Conservation (phyloP, 2,888 invertebrate genomes). For the Ellobium chinense region DNA sequence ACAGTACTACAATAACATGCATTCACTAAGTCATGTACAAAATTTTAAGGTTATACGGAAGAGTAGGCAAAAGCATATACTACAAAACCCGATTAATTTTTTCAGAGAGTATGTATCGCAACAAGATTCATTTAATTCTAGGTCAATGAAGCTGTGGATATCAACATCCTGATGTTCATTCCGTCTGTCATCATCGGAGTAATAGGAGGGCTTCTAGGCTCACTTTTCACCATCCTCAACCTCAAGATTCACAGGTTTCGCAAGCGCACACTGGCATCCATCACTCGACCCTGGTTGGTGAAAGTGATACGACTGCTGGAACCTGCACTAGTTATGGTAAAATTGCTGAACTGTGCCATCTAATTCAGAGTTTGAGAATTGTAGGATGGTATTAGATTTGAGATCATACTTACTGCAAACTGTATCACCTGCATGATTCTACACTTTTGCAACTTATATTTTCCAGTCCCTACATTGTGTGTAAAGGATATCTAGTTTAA, state of each 20-base stretch:
- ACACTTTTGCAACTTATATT: too few species aligned
- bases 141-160: slow-evolving; percentile 75
- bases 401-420: too few species aligned
- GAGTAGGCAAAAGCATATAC: too few species aligned
- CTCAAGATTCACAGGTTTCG: slow-evolving; percentile 76
- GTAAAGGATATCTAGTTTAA: too few species aligned
- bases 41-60: too few species aligned
- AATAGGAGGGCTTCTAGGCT: slow-evolving; percentile 78
- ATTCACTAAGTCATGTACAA: too few species aligned
- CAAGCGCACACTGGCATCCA: slow-evolving; percentile 72
- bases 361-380: too few species aligned
- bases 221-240: slow-evolving; percentile 78
- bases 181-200: slow-evolving; percentile 78
- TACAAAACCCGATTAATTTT: background rate
- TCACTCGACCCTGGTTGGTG: slow-evolving; percentile 64
- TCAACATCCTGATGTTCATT: slow-evolving; percentile 78
- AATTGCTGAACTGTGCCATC: too few species aligned
- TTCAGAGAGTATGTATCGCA: background rate
- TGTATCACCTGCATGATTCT: too few species aligned
- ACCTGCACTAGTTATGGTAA: slow-evolving; percentile 76
- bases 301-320: slow-evolving; percentile 74
- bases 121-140: slow-evolving; percentile 47
- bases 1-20: too few species aligned
- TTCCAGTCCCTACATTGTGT: too few species aligned
- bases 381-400: too few species aligned